Conservation (phyloP, 2,888 invertebrate species). For the Imbricaverruca yamaguchii region DNA sequence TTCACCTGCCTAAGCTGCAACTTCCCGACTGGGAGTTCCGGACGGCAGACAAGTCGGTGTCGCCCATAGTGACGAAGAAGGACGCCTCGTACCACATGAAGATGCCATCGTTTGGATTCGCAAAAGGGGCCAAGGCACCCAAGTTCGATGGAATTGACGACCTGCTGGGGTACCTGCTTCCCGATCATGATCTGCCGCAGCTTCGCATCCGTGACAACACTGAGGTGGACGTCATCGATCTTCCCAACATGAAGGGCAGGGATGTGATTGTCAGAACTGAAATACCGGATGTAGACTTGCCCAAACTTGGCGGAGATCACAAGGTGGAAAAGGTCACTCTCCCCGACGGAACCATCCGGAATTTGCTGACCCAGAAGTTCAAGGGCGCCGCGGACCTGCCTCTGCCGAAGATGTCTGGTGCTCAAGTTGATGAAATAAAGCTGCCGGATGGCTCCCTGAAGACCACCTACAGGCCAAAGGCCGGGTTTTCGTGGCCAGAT, state of each 20-base stretch:
- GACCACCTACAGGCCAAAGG: neutral
- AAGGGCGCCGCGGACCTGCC: neutral
- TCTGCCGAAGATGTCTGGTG: neutral
- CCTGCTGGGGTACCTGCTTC: neutral
- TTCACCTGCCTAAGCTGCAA: neutral
- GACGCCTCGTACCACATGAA: neutral
- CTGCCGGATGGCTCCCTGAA: neutral
- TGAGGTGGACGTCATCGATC: neutral
- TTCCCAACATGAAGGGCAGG: neutral
- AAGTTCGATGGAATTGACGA: constrained; percentile 5
- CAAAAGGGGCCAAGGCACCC: neutral
- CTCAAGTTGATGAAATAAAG: neutral
- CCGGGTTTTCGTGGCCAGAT: constrained; percentile 7
- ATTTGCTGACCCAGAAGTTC: neutral
- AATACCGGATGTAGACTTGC: neutral
- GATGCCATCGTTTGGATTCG: constrained; percentile 11
- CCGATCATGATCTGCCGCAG: neutral
- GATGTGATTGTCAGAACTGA: neutral
- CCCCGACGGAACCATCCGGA: neutral
- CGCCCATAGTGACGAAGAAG: neutral
- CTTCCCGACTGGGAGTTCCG: constrained; percentile 4
- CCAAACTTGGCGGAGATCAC: neutral
- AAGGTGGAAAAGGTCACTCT: neutral
- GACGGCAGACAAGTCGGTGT: neutral
- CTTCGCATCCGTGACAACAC: constrained; percentile 7